Conservation (phyloP, 2,888 invertebrate species). For the Prenolepis imparis region DNA sequence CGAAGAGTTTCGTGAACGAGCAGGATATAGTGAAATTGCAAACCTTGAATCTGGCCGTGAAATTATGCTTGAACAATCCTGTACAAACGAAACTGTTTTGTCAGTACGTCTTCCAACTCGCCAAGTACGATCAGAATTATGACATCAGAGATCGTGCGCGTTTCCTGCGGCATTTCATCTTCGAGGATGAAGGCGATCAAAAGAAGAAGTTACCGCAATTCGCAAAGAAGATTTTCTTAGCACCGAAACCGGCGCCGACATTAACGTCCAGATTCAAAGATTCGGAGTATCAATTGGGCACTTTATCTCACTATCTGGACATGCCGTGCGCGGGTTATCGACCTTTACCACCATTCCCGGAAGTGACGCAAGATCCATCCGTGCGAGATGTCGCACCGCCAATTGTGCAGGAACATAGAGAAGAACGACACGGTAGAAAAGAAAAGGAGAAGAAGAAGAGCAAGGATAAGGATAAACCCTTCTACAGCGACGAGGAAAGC, state of each 20-base stretch:
- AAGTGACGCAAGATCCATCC: slow-evolving; percentile 90
- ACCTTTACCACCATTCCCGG: slow-evolving; percentile 94
- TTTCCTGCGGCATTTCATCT: slow-evolving; percentile 93
- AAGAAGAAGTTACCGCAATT: slow-evolving; percentile 88
- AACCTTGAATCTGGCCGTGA: slow-evolving; percentile 97
- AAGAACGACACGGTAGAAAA: slow-evolving; percentile 76
- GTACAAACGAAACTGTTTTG: slow-evolving; percentile 95
- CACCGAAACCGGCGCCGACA: slow-evolving; percentile 97
- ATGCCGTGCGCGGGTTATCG: slow-evolving; percentile 95
- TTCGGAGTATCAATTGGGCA: slow-evolving; percentile 95
- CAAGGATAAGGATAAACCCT: slow-evolving; percentile 89
- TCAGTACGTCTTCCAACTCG: slow-evolving; percentile 97
- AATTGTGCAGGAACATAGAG: slow-evolving; percentile 80
- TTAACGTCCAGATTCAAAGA: slow-evolving; percentile 94
- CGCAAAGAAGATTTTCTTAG: slow-evolving; percentile 94
- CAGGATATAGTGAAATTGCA: slow-evolving; percentile 98
- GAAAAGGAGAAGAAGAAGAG: slow-evolving; percentile 83
- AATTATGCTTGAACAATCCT: slow-evolving; percentile 95
- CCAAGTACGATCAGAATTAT: slow-evolving; percentile 98
- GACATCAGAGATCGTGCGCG: slow-evolving; percentile 98
- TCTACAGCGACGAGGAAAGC: slow-evolving; percentile 86
- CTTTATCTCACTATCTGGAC: slow-evolving; percentile 97
- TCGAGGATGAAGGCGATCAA: slow-evolving; percentile 88
- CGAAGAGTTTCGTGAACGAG: slow-evolving; percentile 95
- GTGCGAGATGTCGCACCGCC: slow-evolving; percentile 90